These are phyloP conservation scores for Littorina saxatilis DNA, from an alignment of 1,140 invertebrate species.

Conservation along the genomic window DNA sequence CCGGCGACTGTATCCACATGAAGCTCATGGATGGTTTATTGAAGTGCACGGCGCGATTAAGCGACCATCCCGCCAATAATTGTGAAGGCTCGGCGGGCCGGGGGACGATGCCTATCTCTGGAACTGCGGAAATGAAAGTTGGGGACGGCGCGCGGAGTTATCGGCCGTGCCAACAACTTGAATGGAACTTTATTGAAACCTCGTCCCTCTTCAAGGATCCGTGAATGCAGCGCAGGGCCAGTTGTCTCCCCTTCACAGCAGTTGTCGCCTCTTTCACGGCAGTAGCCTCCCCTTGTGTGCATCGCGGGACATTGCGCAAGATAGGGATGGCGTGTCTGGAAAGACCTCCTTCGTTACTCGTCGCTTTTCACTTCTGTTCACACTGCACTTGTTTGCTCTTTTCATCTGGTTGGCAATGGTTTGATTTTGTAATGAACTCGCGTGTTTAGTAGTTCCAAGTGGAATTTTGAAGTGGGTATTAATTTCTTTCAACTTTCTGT, in stretches of 20 bases:
- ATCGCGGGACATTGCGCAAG: neutral
- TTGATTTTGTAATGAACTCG: no score
- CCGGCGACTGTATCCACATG: neutral
- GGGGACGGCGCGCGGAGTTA: neutral
- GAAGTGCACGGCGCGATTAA: constrained; percentile 25
- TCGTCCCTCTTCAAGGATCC: constrained; percentile 14
- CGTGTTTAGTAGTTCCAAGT: no score
- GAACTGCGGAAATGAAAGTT: constrained; percentile 15
- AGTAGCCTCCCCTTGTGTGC: no score
- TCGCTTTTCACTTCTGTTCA: no score
- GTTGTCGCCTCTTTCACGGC: neutral
- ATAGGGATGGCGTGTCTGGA: neutral
- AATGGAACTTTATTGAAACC: constrained; percentile 32
- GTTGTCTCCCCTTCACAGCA: neutral
- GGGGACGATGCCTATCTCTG: neutral
- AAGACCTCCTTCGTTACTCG: neutral
- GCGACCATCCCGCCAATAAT: constrained; percentile 12
- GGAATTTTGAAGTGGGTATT: no score
- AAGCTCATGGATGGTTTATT: constrained; percentile 18
- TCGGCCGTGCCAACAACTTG: constrained; percentile 24
- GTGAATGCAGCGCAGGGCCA: neutral
- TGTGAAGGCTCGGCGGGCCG: neutral
- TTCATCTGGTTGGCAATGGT: no score
- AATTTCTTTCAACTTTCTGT: no score
- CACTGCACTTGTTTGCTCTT: no score